Conservation (phyloP, 2,797 vertebrate genomes). For the Varecia variegata region DNA sequence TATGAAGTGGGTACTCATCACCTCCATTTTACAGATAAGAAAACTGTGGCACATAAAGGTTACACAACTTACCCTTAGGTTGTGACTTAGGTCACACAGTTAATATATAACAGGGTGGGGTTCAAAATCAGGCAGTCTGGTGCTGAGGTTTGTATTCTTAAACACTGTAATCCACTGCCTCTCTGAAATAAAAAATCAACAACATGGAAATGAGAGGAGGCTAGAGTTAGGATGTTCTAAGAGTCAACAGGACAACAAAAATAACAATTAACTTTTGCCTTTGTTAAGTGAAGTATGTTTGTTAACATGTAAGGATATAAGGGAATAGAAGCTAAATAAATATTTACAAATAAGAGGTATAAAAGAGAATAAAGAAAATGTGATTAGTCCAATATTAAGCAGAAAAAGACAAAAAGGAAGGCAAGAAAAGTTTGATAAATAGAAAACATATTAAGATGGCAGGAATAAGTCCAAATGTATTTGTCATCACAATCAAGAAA, state of each 20-base stretch:
- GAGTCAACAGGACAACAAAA: background rate
- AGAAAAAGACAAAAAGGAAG: background rate
- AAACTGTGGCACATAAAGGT: background rate
- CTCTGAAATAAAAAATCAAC: conserved; percentile 34
- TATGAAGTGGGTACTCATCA: background rate
- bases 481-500: background rate
- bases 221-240: background rate
- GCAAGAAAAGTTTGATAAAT: background rate
- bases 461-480: background rate
- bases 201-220: background rate
- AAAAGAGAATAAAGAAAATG: conserved; percentile 11
- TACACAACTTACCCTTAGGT: background rate
- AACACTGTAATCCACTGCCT: background rate
- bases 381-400: background rate
- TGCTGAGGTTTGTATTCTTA: background rate
- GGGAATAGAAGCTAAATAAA: background rate
- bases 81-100: background rate
- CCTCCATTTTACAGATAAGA: background rate
- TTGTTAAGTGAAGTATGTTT: background rate
- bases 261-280: background rate
- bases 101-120: background rate
- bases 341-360: background rate
- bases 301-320: background rate
- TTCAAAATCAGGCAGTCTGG: background rate
- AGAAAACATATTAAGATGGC: background rate